A percentile compares a stretch with the other conserved stretches of the same genome.
phyloP scores from a whole-genome alignment of 2,888 invertebrate species.

The Acanthoscelides obtectus region DNA sequence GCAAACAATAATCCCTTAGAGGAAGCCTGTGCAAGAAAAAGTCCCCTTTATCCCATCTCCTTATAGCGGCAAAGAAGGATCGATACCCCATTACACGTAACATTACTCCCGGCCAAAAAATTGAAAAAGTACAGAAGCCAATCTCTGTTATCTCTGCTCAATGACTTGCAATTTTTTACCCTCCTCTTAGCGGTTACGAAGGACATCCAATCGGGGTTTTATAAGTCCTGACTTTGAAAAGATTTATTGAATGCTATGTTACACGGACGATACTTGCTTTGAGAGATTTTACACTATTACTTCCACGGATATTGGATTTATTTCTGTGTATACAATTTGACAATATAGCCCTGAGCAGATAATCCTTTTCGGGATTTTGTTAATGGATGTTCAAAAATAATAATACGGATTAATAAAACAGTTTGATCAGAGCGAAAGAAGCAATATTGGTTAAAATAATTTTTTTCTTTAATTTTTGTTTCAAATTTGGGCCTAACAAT shows the following conservation, averaged over 20 bases:
- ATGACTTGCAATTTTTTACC: not conserved
- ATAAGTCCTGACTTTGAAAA: not conserved
- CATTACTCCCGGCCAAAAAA: not conserved
- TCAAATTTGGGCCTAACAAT: no score
- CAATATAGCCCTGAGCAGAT: no score
- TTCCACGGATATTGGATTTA: not conserved
- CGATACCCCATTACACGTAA: not conserved
- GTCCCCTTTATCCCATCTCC: not conserved
- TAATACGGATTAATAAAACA: no score
- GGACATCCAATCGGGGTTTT: not conserved
- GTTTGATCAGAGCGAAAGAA: no score
- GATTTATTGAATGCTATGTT: not conserved
- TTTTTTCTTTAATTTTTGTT: no score
- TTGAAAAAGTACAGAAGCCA: not conserved
- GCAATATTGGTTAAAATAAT: no score
- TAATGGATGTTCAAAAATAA: no score
- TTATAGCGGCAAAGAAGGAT: not conserved
- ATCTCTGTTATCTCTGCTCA: not conserved
- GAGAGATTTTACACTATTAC: not conserved
- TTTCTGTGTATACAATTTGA: no score
- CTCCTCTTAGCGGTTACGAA: not conserved
- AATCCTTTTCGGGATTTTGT: no score
- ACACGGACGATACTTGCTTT: not conserved
- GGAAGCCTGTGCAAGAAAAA: not conserved
- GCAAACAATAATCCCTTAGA: not conserved